phyloP scores from a whole-genome alignment of 2,797 vertebrate genomes.

The Phoeniculus purpureus region DNA sequence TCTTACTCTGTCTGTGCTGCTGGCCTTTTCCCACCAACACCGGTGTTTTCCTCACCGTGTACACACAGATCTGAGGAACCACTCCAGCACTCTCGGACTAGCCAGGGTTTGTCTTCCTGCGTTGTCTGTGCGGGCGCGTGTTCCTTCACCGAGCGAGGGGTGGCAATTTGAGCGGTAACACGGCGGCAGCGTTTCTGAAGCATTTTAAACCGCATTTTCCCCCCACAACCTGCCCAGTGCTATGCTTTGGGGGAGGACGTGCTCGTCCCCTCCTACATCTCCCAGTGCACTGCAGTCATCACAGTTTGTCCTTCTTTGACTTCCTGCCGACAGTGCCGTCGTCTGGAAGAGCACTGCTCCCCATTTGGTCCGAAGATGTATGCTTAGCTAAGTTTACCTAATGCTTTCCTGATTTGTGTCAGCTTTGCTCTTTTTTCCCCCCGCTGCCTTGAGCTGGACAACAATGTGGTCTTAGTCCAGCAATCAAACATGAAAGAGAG shows the following conservation, averaged over 20 bases:
- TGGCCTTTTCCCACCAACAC: not conserved
- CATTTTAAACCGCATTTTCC: not conserved
- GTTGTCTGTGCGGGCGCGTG: not conserved
- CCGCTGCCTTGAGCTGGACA: slow-evolving; percentile 44
- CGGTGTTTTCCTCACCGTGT: not conserved
- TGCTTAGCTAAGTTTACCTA: slow-evolving; percentile 76
- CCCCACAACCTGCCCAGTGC: not conserved
- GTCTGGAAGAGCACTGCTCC: slow-evolving; percentile 77
- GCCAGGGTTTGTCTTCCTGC: not conserved
- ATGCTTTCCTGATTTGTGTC: slow-evolving; percentile 56
- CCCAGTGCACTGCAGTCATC: slow-evolving; percentile 58
- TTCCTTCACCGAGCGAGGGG: not conserved
- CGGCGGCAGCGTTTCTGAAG: not conserved
- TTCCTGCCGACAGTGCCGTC: slow-evolving; percentile 79
- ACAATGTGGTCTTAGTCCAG: slow-evolving; percentile 42
- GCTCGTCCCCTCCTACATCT: slow-evolving; percentile 73
- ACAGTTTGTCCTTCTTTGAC: slow-evolving; percentile 80
- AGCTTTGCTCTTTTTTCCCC: not conserved
- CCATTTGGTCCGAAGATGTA: slow-evolving; percentile 76
- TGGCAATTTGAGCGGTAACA: not conserved
- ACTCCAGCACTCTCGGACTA: not conserved
- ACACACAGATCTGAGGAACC: not conserved
- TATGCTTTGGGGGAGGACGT: slow-evolving; percentile 43
- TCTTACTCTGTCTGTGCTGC: not conserved
- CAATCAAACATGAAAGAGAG: slow-evolving; percentile 55